Evolutionary conservation across 2,113 vertebrate species (phyloP), one percentile per base, ranked within the genome.

Genomic region (Morone saxatilis): DNA sequence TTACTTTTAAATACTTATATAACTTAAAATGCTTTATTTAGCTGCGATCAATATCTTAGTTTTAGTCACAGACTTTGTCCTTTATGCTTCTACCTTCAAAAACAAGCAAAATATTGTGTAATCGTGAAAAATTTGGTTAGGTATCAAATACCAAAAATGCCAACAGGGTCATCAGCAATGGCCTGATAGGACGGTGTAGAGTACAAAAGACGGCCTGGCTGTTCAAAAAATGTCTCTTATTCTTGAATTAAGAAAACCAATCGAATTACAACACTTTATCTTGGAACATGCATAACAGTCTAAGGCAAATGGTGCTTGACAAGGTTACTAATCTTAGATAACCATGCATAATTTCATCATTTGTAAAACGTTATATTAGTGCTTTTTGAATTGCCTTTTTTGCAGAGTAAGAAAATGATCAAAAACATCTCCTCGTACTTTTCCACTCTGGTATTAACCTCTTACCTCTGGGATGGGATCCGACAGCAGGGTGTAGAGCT

Each of bases 391-490:
- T 36, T 51, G 14, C 3, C 6, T 2, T 43, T 73, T 74, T 47
- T 43, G 19, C 4, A 53, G 7, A 4, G 50, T 0, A 10, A 5
- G 38, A 50, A 22, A 71, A 54, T 20, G 1, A 54, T 36, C 4
- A 54, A 40, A 63, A 48, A 70, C 13, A 17, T 53, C 10, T 73
- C 7, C 25, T 51, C 0, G 7, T 7, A 43, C 17, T 36, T 36
- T 41, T 62, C 48, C 2, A 6, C 16, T 56, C 51, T 10, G 19
- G 17, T 8, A 9, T 61, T 3, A 36, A 53, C 38, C 41, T 40
- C 89, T 93, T 83, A 99, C 98, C 97, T 99, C 98, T 0, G 98
- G 98, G 81, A 99, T 97, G 13, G 97, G 96, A 87, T 99, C 98
- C 0, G 97, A 98, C 57, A 99, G 96, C 73, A 99, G 97, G 19